phyloP scores from a whole-genome alignment of 2,888 invertebrate genomes.

The Drosophila bunnanda region DNA sequence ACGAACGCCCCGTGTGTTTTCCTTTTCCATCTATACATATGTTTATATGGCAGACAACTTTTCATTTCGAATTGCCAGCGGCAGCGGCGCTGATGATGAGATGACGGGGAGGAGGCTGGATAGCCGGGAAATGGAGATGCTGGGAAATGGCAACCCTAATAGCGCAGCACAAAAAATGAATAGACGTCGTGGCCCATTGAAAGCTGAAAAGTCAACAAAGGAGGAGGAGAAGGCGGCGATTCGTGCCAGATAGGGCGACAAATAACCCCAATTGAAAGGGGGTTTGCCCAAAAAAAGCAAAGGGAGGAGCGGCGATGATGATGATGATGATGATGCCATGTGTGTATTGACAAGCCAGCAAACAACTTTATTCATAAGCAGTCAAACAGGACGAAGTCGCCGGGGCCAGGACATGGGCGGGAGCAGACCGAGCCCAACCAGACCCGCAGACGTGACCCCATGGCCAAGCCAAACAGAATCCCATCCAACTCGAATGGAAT shows the following conservation, averaged over 20 bases:
- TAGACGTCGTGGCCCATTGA: conserved; percentile 71
- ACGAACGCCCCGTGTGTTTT: conserved; percentile 44
- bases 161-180: conserved; percentile 71
- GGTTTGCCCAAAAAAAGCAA: not conserved
- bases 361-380: conserved; percentile 81
- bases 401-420: conserved; percentile 21
- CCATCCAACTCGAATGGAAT: conserved; percentile 22
- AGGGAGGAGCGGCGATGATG: conserved; percentile 11
- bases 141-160: conserved; percentile 48
- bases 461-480: conserved; percentile 44
- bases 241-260: conserved; percentile 72
- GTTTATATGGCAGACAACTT: conserved; percentile 70
- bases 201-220: conserved; percentile 78
- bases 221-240: conserved; percentile 47
- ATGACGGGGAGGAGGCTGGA: not conserved
- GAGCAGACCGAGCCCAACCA: conserved; percentile 8
- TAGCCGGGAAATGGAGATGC: conserved; percentile 1
- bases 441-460: conserved; percentile 63
- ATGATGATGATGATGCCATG: conserved; percentile 51
- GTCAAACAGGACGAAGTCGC: conserved; percentile 46
- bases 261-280: conserved; percentile 80
- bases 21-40: conserved; percentile 46
- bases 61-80: conserved; percentile 74
- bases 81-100: conserved; percentile 45
- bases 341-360: conserved; percentile 73